Base-by-base conservation (phyloP, 2,113 vertebrate genomes). In the Hystrix cristata region DNA sequence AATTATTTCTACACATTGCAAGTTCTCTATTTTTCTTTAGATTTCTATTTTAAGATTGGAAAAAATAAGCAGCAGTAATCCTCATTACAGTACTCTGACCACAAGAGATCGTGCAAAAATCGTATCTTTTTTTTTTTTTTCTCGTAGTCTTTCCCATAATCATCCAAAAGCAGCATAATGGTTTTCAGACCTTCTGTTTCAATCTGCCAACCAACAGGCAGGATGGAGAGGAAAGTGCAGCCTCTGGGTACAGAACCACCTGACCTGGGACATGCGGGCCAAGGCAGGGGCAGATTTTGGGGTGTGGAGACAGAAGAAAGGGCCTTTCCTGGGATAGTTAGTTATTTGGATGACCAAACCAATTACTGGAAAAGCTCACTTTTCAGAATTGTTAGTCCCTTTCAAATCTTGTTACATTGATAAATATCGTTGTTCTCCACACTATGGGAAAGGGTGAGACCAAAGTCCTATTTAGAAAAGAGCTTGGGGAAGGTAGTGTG, bases 171-270 rank as follows among this genome's bases (percentile, higher is more conserved):
- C 31, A 76, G 23, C 14, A 5, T 23, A 69, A 93, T 57, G 15
- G 51, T 60, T 86, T 95, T 60, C n/a, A 76, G 79, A 86, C 89
- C 25, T 95, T 90, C 60, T 65, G n/a, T 90, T 89, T 43, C 69
- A 95, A 43, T 83, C 65, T 72, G 51, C 65, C 65, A 80, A 55
- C 14, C 57, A 85, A 65, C 3, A 69, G n/a, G 51, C 53, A 86
- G 90, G 55, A n/a, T 1, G 15, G 5, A 78, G 14, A 48, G 48
- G 29, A 76, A 95, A 21, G 27, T 31, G 23, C 34, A 87, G 6
- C 14, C 9, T 34, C 59, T 55, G 3, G 29, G 29, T 16, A 80
- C 16, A 90, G 57, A 82, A 67, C 8, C 62, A 46, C 43, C 11
- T 34, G 48, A 86, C 59, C 57, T 31, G 79, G 60, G 16, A 53